Evolutionary conservation across 1,140 invertebrate species (phyloP).

Genomic region (Drosophila guanche): DNA sequence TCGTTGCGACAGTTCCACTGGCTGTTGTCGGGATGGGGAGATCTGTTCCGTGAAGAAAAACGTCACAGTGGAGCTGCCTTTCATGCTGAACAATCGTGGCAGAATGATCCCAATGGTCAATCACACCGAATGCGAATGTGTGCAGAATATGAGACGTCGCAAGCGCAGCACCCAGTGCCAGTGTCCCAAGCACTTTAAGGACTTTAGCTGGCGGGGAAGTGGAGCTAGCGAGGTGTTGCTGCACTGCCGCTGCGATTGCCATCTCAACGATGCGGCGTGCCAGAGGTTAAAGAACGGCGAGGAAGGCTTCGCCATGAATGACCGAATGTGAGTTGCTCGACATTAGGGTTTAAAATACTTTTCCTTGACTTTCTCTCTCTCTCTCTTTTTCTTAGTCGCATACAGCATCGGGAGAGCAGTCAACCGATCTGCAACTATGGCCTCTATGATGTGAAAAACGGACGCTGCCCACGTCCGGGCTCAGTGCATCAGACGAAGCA

Average conservation of each 20-base stretch:
- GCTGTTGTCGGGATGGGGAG: constrained; percentile 87
- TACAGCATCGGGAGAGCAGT: constrained; percentile 53
- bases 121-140: constrained; percentile 75
- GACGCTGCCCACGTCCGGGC: constrained; percentile 65
- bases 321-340: constrained; percentile 56
- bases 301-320: constrained; percentile 73
- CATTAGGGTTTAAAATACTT: neutral
- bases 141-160: constrained; percentile 41
- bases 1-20: constrained; percentile 89
- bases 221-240: too few species aligned
- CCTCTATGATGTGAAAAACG: constrained; percentile 54
- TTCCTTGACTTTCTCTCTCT: neutral
- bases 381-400: constrained; percentile 54
- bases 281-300: constrained; percentile 74
- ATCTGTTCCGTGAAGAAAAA: constrained; percentile 85
- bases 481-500: constrained; percentile 11
- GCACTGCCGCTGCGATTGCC: constrained; percentile 71
- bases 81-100: constrained; percentile 27
- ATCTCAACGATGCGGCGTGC: constrained; percentile 63
- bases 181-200: constrained; percentile 70
- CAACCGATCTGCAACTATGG: constrained; percentile 69
- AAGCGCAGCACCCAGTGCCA: constrained; percentile 63
- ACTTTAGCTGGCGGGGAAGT: constrained; percentile 44
- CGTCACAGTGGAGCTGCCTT: constrained; percentile 53
- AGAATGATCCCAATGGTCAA: constrained; percentile 45